Conservation (phyloP, 2,888 invertebrate genomes). For the Drosophila tripunctata region DNA sequence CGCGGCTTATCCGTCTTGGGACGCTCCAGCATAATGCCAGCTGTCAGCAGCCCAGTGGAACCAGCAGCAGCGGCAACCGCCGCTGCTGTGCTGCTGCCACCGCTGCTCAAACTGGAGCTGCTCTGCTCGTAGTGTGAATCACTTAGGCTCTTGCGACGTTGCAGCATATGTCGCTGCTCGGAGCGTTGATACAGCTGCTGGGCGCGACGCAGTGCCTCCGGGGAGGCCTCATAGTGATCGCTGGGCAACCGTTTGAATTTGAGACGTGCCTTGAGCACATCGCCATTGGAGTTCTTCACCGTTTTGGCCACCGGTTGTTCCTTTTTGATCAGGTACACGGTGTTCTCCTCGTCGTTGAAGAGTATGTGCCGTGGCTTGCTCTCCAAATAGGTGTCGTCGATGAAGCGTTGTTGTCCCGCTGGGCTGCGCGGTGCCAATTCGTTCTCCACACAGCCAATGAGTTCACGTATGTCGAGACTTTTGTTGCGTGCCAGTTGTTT, state of each 20-base stretch:
- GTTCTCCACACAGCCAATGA: conserved; percentile 80
- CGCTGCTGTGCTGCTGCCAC: conserved; percentile 82
- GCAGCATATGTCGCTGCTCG: conserved; percentile 67
- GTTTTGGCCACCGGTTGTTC: conserved; percentile 79
- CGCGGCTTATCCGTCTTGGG: conserved; percentile 86
- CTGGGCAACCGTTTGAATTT: conserved; percentile 75
- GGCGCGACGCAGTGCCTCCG: conserved; percentile 68
- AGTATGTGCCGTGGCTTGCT: conserved; percentile 80
- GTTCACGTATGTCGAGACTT: conserved; percentile 83
- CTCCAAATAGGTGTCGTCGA: conserved; percentile 65
- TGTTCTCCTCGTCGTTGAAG: conserved; percentile 84
- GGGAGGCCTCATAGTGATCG: conserved; percentile 60
- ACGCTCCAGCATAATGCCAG: conserved; percentile 71
- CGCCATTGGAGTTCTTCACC: conserved; percentile 38
- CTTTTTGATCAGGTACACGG: conserved; percentile 84
- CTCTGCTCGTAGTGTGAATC: conserved; percentile 64
- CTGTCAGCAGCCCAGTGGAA: background rate
- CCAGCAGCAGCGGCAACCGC: conserved; percentile 58
- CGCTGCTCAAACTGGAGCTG: conserved; percentile 80
- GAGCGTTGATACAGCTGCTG: conserved; percentile 71
- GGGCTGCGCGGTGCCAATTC: conserved; percentile 71
- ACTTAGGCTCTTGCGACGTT: conserved; percentile 80
- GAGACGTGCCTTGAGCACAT: conserved; percentile 72
- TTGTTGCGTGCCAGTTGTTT: conserved; percentile 79
- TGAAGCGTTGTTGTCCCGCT: conserved; percentile 53